phyloP scores from a whole-genome alignment of 2,113 vertebrate species.

The Indicator indicator region DNA sequence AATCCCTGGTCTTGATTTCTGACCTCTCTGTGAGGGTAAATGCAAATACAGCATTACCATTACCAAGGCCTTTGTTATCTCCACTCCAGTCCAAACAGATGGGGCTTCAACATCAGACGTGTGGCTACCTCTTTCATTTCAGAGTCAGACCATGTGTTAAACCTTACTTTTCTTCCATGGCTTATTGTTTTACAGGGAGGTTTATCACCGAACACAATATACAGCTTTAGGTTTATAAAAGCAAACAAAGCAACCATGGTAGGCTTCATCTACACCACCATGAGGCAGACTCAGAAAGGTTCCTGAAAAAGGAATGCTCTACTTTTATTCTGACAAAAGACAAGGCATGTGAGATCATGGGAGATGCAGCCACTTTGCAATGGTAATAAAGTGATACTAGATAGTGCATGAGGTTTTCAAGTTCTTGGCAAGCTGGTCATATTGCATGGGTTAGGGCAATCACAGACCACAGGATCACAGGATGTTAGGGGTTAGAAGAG shows the following conservation, averaged over 20 bases:
- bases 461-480: too few species aligned
- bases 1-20: background rate
- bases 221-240: background rate
- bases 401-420: background rate
- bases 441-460: background rate
- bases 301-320: background rate
- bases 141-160: accelerated
- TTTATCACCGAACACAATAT: background rate
- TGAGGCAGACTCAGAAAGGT: background rate
- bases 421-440: background rate
- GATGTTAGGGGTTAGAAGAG: too few species aligned
- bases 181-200: background rate
- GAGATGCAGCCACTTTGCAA: background rate
- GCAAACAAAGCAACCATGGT: background rate
- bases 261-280: background rate
- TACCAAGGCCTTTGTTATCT: background rate
- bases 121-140: background rate
- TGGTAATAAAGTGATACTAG: background rate
- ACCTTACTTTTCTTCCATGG: background rate
- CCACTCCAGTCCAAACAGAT: background rate
- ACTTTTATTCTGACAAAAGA: background rate
- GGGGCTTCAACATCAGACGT: background rate
- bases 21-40: background rate
- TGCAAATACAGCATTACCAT: background rate
- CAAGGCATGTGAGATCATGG: background rate